A percentile compares a stretch with the other conserved stretches of the same genome.
phyloP scores from a whole-genome alignment of 2,113 vertebrate genomes.

The Pteronura brasiliensis region DNA sequence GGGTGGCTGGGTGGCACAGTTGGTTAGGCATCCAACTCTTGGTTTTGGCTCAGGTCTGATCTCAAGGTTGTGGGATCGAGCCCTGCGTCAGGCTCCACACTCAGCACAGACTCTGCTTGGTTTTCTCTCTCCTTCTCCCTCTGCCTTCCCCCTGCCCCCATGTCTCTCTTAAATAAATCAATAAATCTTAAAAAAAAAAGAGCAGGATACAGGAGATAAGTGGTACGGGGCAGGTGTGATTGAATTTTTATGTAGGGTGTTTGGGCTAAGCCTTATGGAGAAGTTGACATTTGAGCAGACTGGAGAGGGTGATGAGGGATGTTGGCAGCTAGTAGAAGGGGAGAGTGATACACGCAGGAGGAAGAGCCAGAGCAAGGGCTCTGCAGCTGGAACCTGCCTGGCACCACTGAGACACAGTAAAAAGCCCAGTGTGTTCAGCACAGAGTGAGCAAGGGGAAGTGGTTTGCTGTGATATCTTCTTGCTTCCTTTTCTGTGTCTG shows the following conservation, averaged over 20 bases:
- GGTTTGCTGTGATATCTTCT: background rate
- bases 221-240: background rate
- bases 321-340: background rate
- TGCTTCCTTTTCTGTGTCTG: background rate
- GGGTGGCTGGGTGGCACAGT: background rate
- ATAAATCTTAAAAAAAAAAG: background rate
- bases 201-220: background rate
- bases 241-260: background rate
- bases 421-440: background rate
- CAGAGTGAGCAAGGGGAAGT: background rate
- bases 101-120: background rate
- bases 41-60: background rate
- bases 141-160: background rate
- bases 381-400: background rate
- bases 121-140: background rate
- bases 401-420: background rate
- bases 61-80: background rate
- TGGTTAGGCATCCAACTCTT: background rate
- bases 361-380: background rate
- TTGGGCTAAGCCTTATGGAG: background rate
- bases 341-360: background rate
- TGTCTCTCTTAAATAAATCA: background rate
- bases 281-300: background rate
- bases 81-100: fast-evolving
- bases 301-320: background rate